Evolutionary conservation across 1,140 invertebrate genomes (phyloP).

Genomic region (Archegozetes longisetosus): DNA sequence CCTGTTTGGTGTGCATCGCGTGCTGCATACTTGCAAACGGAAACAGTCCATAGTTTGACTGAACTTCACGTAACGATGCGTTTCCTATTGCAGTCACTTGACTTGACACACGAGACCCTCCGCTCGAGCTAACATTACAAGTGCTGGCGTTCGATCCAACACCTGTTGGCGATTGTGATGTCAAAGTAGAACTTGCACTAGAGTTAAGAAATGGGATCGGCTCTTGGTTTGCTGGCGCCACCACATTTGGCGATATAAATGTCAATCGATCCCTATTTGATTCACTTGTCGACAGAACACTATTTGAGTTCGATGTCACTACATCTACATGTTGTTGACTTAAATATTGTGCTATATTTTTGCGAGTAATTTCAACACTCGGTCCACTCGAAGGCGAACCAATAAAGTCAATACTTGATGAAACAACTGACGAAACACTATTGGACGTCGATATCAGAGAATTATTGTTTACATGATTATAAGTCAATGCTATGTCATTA

Average conservation of each 20-base stretch:
- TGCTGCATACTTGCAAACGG: constrained; percentile 81
- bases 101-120: no score
- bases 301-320: not conserved
- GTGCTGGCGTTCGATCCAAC: not conserved
- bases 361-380: constrained; percentile 27
- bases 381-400: not conserved
- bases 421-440: not conserved
- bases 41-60: constrained; percentile 43
- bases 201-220: constrained; percentile 26
- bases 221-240: constrained; percentile 27
- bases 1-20: constrained; percentile 42
- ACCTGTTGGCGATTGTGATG: no score
- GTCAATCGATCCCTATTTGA: constrained; percentile 15
- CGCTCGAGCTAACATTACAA: not conserved
- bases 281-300: not conserved
- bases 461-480: not conserved
- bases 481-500: not conserved
- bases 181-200: constrained; percentile 19
- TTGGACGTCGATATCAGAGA: not conserved
- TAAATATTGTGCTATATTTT: constrained; percentile 30
- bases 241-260: constrained; percentile 29
- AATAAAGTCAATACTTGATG: not conserved
- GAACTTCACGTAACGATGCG: constrained; percentile 26
- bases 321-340: constrained; percentile 27
- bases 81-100: constrained; percentile 10